Base-by-base conservation (phyloP, 2,888 invertebrate genomes). In the Brenthis ino region DNA sequence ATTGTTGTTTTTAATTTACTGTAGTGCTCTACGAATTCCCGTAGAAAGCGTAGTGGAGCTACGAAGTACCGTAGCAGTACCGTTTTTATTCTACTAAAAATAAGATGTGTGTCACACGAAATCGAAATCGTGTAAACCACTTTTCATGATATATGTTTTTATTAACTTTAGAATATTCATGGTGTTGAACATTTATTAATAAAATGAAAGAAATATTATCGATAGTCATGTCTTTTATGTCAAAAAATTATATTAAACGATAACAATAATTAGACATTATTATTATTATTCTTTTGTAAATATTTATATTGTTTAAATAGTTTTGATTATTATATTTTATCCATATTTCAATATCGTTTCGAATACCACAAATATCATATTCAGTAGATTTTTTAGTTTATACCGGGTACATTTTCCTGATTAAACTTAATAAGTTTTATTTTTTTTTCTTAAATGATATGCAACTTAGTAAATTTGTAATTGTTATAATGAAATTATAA, bases 81-180 rank as follows among this genome's bases (percentile, higher is more conserved):
- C 58, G 51, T 63, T 70, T 65, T 65, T 67, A 57, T 63, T 43
- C 61, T 71, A 54, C 68, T 72, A 72, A 70, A 65, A 72, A 70
- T 68, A 72, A 65, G 57, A 51, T 65, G 67, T 67, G 67, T 66
- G 60, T 51, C 57, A 65, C 63, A 37, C 47, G 60, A 60, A 71
- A 64, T 63, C 57, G 64, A 70, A 56, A 56, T 65, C 57, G 57
- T 70, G 56, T 33, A 50, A 33, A 13, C 47, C 16, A 24, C 20
- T 60, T 53, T 55, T 48, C n/a, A 28, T 47, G 47, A 48, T 6
- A 53, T 47, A 58, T n/a, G 20, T 55, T 37, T 6, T 14, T n/a
- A 48, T 16, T 6, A 33, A 47, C 14, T 65, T 24, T 65, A 11
- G 28, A 65, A 12, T 4, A 55, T 48, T 65, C 8, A 16, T n/a